A percentile compares a stretch with the other conserved stretches of the same genome.
These are phyloP conservation scores for Meghimatium bilineatum DNA, from an alignment of 2,888 invertebrate species.

Conservation along the genomic window DNA sequence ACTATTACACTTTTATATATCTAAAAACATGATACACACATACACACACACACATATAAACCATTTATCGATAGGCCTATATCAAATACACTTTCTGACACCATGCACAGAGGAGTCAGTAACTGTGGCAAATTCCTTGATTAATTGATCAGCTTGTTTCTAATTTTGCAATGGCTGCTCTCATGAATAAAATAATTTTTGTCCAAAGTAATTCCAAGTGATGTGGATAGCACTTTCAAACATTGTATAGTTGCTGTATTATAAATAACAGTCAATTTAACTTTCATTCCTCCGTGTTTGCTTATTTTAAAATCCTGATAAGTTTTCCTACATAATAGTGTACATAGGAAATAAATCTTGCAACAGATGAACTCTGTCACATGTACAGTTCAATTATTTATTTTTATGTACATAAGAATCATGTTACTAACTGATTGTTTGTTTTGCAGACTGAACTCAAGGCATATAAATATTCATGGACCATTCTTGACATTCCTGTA, in stretches of 20 bases:
- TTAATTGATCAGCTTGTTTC: background rate
- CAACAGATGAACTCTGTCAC: conserved; percentile 1
- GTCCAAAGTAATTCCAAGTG: background rate
- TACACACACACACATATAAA: too few relatives aligned
- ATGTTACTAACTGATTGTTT: background rate
- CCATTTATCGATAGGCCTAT: too few relatives aligned
- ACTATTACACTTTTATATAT: too few relatives aligned
- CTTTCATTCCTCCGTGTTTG: background rate
- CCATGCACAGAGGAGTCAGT: background rate
- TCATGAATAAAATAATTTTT: background rate
- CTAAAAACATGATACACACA: too few relatives aligned
- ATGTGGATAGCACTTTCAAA: background rate
- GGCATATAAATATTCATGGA: background rate
- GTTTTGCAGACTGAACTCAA: background rate
- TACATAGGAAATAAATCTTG: conserved; percentile 11
- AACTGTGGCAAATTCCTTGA: background rate
- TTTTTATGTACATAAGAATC: conserved; percentile 31
- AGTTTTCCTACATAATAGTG: background rate
- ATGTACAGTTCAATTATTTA: conserved; percentile 22
- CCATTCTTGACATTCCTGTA: conserved; percentile 29
- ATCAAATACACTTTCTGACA: background rate
- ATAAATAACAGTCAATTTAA: background rate
- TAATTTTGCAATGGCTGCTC: background rate
- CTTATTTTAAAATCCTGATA: background rate
- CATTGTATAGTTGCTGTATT: background rate